Conservation (phyloP, 1,140 invertebrate species). For the Bactericera cockerelli region DNA sequence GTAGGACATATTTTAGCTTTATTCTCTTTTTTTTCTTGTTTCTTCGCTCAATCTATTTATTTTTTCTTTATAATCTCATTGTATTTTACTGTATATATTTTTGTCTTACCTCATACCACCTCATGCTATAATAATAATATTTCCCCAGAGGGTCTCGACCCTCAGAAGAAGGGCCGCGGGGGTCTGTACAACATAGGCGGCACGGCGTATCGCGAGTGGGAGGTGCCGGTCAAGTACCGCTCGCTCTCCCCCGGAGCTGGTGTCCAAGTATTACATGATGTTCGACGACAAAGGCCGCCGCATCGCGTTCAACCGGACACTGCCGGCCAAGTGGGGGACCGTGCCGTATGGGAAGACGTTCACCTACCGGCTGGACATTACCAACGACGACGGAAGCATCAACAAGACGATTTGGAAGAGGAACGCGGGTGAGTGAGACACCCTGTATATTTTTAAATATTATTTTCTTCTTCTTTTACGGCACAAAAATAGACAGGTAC, state of each 20-base stretch:
- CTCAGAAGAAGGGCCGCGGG: background rate
- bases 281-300: background rate
- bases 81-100: too few relatives aligned
- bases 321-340: background rate
- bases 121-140: too few relatives aligned
- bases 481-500: too few relatives aligned
- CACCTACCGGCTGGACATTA: background rate
- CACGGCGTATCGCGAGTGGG: background rate
- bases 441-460: too few relatives aligned
- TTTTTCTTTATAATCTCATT: too few relatives aligned
- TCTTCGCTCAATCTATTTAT: too few relatives aligned
- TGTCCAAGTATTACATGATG: conserved; percentile 4
- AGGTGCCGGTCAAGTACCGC: conserved; percentile 3
- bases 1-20: too few relatives aligned
- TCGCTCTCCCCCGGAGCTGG: background rate
- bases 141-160: conserved; percentile 1
- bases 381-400: background rate
- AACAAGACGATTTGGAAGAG: conserved; percentile 1
- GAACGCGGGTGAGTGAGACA: background rate
- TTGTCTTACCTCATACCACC: too few relatives aligned
- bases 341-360: background rate
- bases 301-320: background rate
- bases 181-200: background rate
- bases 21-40: too few relatives aligned
- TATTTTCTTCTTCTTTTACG: too few relatives aligned